phyloP scores from a whole-genome alignment of 1,140 invertebrate genomes.

The Euschistus heros region DNA sequence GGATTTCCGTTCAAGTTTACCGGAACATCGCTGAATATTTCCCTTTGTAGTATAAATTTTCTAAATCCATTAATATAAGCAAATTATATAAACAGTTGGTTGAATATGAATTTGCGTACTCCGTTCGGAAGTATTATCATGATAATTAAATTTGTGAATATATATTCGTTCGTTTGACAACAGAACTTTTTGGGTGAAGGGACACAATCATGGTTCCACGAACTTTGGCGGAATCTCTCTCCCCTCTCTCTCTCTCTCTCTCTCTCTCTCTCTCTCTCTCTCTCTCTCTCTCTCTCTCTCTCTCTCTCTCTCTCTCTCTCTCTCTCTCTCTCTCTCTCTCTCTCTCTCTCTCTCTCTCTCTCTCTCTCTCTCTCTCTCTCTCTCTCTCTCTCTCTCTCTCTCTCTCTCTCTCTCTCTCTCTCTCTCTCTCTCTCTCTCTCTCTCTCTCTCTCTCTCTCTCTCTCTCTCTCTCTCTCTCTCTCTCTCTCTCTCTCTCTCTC shows the following conservation, averaged over 20 bases:
- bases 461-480: constrained; percentile 20
- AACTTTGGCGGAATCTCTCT: too few species aligned
- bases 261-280: neutral
- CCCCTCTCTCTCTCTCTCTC: neutral
- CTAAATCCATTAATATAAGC: too few species aligned
- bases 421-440: neutral
- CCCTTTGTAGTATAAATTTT: too few species aligned
- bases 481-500: constrained; percentile 21
- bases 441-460: constrained; percentile 10
- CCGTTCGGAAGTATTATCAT: too few species aligned
- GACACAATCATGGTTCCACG: too few species aligned
- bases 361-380: neutral
- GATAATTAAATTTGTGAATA: too few species aligned
- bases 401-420: neutral
- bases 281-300: constrained; percentile 7
- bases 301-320: constrained; percentile 16
- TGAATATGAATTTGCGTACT: too few species aligned
- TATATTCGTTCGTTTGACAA: too few species aligned
- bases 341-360: neutral
- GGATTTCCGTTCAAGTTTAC: too few species aligned
- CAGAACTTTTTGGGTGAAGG: too few species aligned
- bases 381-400: neutral
- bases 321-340: constrained; percentile 4
- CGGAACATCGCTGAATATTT: too few species aligned
- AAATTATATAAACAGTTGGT: too few species aligned